Evolutionary conservation across 2,888 invertebrate species (phyloP).

Genomic region (Perdita meconis): DNA sequence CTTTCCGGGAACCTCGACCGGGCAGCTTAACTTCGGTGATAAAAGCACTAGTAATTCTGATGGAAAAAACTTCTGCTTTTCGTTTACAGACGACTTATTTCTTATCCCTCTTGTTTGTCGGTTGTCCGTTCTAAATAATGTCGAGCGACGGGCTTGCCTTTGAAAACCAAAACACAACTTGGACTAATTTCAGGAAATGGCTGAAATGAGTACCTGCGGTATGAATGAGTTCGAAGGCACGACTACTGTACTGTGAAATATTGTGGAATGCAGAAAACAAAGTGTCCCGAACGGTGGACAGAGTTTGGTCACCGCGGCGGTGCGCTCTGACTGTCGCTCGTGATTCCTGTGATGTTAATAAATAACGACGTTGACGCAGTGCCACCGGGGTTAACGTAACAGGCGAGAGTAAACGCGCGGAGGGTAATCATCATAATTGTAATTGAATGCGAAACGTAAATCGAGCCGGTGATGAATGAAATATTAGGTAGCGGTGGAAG

Average conservation of each 20-base stretch:
- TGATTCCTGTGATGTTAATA: slow-evolving; percentile 25
- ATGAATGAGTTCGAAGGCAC: too few relatives aligned
- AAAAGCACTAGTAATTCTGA: too few relatives aligned
- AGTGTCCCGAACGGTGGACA: slow-evolving; percentile 15
- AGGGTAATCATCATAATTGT: slow-evolving; percentile 36
- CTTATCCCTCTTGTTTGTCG: too few relatives aligned
- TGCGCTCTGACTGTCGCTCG: slow-evolving; percentile 19
- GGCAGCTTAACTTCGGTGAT: too few relatives aligned
- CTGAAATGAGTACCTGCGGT: too few relatives aligned
- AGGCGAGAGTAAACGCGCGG: slow-evolving; percentile 33
- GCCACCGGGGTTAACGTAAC: background rate
- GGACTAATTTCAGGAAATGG: too few relatives aligned
- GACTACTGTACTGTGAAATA: slow-evolving; percentile 7
- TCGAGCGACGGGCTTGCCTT: too few relatives aligned
- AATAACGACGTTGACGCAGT: slow-evolving; percentile 26
- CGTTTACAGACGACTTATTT: too few relatives aligned
- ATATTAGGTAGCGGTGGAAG: slow-evolving; percentile 5
- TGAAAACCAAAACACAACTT: too few relatives aligned
- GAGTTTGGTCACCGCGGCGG: slow-evolving; percentile 38
- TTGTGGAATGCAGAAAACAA: slow-evolving; percentile 4
- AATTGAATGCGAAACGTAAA: slow-evolving; percentile 46
- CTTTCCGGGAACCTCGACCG: too few relatives aligned
- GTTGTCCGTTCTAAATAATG: too few relatives aligned
- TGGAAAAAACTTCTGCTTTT: too few relatives aligned
- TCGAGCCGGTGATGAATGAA: slow-evolving; percentile 37